Conservation (phyloP, 2,113 vertebrate species). For the Dicrurus megarhynchus region DNA sequence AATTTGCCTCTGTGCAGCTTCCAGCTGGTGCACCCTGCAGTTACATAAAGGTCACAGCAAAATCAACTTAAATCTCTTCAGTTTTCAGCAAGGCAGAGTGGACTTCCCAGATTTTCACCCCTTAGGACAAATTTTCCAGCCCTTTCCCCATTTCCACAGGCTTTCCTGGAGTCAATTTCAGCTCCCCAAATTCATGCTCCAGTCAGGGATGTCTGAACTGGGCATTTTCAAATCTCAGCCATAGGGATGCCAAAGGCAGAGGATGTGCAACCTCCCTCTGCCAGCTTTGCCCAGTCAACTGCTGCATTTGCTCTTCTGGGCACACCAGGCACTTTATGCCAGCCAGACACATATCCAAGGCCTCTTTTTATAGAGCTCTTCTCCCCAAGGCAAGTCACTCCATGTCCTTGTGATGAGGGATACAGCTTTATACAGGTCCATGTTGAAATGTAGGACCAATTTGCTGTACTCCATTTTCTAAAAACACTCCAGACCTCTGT, state of each 20-base stretch:
- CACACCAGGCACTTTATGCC: not conserved
- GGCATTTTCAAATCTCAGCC: not conserved
- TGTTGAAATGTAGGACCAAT: not conserved
- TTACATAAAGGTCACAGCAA: not conserved
- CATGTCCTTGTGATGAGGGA: not conserved
- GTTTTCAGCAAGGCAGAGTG: not conserved
- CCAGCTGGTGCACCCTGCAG: not conserved
- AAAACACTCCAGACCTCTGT: not conserved
- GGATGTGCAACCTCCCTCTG: not conserved
- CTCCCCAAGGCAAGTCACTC: not conserved
- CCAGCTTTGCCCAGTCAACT: not conserved
- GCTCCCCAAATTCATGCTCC: not conserved
- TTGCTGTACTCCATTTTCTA: not conserved
- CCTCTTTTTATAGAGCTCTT: not conserved
- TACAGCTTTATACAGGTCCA: rapidly evolving
- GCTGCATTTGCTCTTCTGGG: not conserved
- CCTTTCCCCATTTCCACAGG: not conserved
- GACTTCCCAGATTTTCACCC: not conserved
- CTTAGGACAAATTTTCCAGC: not conserved
- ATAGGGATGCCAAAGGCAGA: not conserved
- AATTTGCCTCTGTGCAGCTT: not conserved
- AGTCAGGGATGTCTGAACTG: not conserved
- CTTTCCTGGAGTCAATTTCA: not conserved
- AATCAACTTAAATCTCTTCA: not conserved
- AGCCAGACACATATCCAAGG: not conserved